A percentile compares a stretch with the other conserved stretches of the same genome.
Conservation (phyloP, 2,888 invertebrate species). For the Erebia ligea region DNA sequence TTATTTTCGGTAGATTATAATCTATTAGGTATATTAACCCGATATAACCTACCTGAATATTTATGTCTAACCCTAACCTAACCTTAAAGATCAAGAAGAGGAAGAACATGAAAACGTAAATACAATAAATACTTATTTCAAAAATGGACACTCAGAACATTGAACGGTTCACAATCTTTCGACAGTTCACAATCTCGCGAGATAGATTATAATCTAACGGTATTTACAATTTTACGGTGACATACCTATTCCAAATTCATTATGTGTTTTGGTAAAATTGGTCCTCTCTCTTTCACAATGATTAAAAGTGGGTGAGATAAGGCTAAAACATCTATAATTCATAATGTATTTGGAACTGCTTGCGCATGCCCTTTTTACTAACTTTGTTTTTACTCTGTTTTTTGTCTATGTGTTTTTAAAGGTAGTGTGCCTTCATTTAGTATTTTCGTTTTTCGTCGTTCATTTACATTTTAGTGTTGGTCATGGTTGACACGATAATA, state of each 20-base stretch:
- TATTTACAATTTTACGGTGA: no score
- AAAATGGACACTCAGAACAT: no score
- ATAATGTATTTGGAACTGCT: slow-evolving; percentile 25
- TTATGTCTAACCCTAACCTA: no score
- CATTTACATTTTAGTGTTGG: not conserved
- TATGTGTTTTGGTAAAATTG: slow-evolving; percentile 25
- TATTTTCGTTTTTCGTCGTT: slow-evolving; percentile 3
- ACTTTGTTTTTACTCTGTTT: not conserved
- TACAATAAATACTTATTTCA: no score
- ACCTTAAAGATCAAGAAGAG: no score
- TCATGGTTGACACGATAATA: not conserved
- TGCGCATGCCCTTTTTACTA: slow-evolving; percentile 45
- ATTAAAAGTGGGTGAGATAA: not conserved
- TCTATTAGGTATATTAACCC: no score
- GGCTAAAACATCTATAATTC: slow-evolving; percentile 2
- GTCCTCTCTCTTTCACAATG: slow-evolving; percentile 10
- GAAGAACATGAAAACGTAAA: no score
- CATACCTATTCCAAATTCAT: slow-evolving; percentile 25
- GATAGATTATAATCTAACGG: no score
- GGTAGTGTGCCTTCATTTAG: slow-evolving; percentile 8
- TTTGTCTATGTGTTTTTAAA: slow-evolving; percentile 5
- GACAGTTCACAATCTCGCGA: no score
- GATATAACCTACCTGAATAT: no score
- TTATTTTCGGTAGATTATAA: no score
- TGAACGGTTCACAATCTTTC: no score